These are phyloP conservation scores for Halictus rubicundus DNA, from an alignment of 1,140 invertebrate species.

Conservation along the genomic window DNA sequence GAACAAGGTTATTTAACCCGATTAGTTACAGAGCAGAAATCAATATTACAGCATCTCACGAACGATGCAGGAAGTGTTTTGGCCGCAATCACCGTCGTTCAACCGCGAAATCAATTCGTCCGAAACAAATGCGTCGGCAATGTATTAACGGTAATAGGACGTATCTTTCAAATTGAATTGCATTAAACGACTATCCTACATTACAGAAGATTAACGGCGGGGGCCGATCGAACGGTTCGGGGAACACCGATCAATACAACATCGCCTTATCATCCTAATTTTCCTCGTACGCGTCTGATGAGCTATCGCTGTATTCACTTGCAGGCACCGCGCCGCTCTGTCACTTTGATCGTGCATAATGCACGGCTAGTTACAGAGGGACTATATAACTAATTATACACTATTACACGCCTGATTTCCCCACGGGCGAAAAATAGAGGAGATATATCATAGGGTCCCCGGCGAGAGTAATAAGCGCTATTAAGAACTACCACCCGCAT, in stretches of 20 bases:
- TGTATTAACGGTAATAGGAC: conserved; percentile 44
- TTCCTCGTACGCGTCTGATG: conserved; percentile 57
- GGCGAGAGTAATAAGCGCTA: conserved; percentile 78
- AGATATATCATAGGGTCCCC: conserved; percentile 75
- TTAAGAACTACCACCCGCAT: conserved; percentile 73
- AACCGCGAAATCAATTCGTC: conserved; percentile 40
- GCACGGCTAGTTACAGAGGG: conserved; percentile 75
- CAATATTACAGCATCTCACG: background rate
- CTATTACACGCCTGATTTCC: conserved; percentile 79
- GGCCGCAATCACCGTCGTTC: conserved; percentile 5
- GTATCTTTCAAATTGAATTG: conserved; percentile 52
- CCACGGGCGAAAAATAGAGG: conserved; percentile 79
- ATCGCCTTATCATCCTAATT: conserved; percentile 60
- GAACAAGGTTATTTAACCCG: background rate
- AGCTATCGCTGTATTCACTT: conserved; percentile 60
- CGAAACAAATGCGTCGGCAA: conserved; percentile 35
- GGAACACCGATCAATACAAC: conserved; percentile 37
- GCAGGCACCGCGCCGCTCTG: conserved; percentile 64
- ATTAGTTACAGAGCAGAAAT: too few relatives aligned
- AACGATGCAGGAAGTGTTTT: background rate
- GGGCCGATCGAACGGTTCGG: conserved; percentile 27
- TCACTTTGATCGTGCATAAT: conserved; percentile 79
- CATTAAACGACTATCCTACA: conserved; percentile 35
- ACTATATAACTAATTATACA: conserved; percentile 78
- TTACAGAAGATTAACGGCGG: conserved; percentile 34